Conservation (phyloP, 2,888 invertebrate species). For the Eustalomyia histrio region DNA sequence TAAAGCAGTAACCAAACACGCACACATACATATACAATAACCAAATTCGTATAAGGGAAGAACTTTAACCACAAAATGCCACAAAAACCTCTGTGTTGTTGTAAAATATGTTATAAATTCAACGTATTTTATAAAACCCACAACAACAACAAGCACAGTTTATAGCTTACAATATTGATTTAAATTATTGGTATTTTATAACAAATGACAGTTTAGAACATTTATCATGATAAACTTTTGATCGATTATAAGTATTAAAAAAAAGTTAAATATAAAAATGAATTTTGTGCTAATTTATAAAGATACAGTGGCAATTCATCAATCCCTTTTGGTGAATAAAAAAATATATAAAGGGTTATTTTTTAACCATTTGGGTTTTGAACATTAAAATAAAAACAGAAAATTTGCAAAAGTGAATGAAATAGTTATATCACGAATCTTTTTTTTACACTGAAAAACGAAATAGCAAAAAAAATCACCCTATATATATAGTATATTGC, state of each 20-base stretch:
- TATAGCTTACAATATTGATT: slow-evolving; percentile 3
- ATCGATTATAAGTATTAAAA: neutral
- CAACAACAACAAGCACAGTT: neutral
- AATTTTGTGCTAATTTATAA: neutral
- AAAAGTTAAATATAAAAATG: neutral
- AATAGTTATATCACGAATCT: too few relatives aligned
- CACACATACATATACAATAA: too few relatives aligned
- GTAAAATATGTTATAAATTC: neutral
- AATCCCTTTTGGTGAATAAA: neutral
- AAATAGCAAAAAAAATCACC: too few relatives aligned
- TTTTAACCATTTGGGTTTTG: too few relatives aligned
- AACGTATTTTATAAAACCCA: neutral
- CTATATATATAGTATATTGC: neutral
- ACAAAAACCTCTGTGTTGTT: neutral
- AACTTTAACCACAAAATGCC: neutral
- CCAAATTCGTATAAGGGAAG: too few relatives aligned
- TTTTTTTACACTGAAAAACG: too few relatives aligned
- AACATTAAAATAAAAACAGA: too few relatives aligned
- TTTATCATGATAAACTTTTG: slow-evolving; percentile 7
- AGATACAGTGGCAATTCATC: neutral
- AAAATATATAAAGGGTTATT: neutral
- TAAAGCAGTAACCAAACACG: neutral
- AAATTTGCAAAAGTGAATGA: too few relatives aligned
- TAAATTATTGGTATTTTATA: slow-evolving; percentile 1
- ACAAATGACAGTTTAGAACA: slow-evolving; percentile 2